phyloP scores from a whole-genome alignment of 2,113 vertebrate species.

The Nyctereutes procyonoides region DNA sequence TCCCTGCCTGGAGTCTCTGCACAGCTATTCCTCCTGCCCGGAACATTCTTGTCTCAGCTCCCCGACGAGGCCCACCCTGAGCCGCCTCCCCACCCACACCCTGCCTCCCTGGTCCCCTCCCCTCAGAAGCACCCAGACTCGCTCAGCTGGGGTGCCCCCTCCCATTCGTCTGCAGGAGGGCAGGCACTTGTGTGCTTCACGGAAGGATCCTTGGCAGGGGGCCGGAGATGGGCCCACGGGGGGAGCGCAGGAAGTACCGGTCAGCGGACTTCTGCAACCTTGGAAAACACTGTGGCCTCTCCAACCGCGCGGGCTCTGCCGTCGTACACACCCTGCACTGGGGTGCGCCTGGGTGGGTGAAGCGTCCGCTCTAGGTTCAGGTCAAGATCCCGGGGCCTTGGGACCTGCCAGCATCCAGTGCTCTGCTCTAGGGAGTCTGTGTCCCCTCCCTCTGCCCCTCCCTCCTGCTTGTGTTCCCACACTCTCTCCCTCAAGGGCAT shows the following conservation, averaged over 20 bases:
- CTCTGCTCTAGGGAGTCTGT: neutral
- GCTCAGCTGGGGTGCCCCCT: fast-evolving
- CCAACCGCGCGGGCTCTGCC: fast-evolving
- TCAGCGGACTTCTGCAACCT: neutral
- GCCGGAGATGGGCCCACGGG: neutral
- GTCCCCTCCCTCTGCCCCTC: neutral
- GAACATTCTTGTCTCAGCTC: neutral
- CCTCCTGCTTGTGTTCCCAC: too few species aligned
- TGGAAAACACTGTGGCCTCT: neutral
- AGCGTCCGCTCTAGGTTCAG: neutral
- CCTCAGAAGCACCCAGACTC: fast-evolving
- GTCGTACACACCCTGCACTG: fast-evolving
- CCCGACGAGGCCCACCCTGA: neutral
- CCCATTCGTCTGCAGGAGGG: too few species aligned
- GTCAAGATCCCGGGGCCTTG: neutral
- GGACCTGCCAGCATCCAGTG: fast-evolving
- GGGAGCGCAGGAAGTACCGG: fast-evolving
- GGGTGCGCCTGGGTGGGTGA: neutral
- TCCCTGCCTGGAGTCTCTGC: neutral
- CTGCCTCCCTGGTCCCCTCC: fast-evolving
- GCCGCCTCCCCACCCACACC: neutral
- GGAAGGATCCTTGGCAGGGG: neutral
- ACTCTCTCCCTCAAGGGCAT: too few species aligned
- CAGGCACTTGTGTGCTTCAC: neutral
- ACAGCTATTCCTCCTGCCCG: fast-evolving